These are phyloP conservation scores for Bothrops jararaca DNA, from an alignment of 2,113 vertebrate species.

Conservation along the genomic window DNA sequence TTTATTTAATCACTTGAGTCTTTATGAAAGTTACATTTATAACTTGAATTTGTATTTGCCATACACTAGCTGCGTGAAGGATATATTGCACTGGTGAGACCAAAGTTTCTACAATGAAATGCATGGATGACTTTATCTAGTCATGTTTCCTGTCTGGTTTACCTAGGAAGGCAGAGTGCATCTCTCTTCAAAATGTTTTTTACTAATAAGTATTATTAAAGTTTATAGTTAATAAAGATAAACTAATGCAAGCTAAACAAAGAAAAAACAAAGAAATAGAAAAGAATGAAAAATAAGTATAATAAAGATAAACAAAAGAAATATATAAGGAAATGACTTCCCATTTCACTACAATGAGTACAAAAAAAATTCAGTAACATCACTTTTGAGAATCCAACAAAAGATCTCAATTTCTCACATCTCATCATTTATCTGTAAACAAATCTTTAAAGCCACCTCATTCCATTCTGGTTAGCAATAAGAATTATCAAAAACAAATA, in stretches of 20 bases:
- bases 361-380: not conserved
- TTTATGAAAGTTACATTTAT: conserved; percentile 22
- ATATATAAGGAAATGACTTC: not conserved
- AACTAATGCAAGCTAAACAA: not conserved
- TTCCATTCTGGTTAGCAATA: not conserved
- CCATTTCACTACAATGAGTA: not conserved
- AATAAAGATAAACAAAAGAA: not conserved
- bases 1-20: conserved; percentile 4
- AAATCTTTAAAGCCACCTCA: not conserved
- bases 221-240: not conserved
- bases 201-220: not conserved
- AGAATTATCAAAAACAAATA: not conserved
- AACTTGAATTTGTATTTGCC: conserved; percentile 41
- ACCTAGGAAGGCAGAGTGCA: not conserved
- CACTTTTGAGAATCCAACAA: not conserved
- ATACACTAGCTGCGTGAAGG: not conserved
- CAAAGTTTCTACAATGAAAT: not conserved
- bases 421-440: not conserved
- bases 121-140: not conserved
- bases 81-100: not conserved
- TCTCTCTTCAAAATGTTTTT: not conserved
- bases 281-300: not conserved
- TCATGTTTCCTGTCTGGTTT: not conserved
- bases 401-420: not conserved
- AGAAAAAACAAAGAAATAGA: not conserved